Base-by-base conservation (phyloP, 2,888 invertebrate genomes). In the Rutpela maculata region DNA sequence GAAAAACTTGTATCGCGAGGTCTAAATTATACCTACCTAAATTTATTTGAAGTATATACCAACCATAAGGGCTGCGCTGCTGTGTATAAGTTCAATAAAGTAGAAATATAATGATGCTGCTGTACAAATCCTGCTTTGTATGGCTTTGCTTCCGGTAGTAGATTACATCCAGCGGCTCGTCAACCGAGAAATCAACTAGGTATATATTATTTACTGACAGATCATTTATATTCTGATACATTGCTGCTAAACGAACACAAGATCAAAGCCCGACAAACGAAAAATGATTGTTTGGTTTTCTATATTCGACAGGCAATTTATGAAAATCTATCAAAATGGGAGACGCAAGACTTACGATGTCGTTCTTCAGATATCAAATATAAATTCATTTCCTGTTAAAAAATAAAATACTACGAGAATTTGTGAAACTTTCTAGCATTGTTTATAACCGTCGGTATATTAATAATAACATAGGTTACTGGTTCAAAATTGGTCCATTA, bases 81-180 rank as follows among this genome's bases (percentile, higher is more conserved):
- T 62, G 62, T 67, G 22, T 67, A 55, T 26, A 70, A 65, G 68
- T 78, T 70, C 74, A 74, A 67, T 74, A 76, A 78, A 43, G 76
- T 63, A 66, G 74, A 74, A 76, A 78, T 71, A 76, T 78, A 78
- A 78, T 73, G 78, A 76, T 74, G 65, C 66, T 65, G 78, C 65
- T 69, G 60, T 76, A 74, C 72, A 72, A 73, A 69, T 65, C 68
- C 56, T 43, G 67, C 74, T 78, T 78, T 74, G 70, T 73, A 74
- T 73, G 38, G 76, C 67, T 66, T 60, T 15, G 43, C 70, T 70
- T 70, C 60, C 38, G 70, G 59, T 43, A 15, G 59, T 59, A 60
- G 59, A 38, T 70, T 60, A 70, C 35, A 56, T 22, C 31, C 35
- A 35, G 19, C 55, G 10, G 10, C 19, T 26, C 38, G 68, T 38